Evolutionary conservation across 2,888 invertebrate genomes (phyloP).

Genomic region (Cryptus viduatorius): DNA sequence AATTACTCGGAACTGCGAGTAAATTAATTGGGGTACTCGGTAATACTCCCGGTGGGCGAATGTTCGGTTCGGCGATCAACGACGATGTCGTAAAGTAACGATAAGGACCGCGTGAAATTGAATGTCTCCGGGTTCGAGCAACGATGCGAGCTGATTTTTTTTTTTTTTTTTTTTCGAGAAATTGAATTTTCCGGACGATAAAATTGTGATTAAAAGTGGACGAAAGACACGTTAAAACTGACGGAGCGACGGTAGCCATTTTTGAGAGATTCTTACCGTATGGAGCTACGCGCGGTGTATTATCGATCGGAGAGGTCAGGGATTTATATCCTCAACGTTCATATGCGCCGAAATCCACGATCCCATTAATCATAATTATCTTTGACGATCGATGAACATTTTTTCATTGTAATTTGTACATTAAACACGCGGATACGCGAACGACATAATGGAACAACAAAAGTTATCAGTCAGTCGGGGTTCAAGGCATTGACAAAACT

Average conservation of each 20-base stretch:
- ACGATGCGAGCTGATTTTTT: constrained; percentile 62
- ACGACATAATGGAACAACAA: constrained; percentile 5
- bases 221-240: constrained; percentile 54
- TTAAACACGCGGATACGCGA: neutral
- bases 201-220: constrained; percentile 70
- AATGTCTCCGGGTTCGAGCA: constrained; percentile 67
- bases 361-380: constrained; percentile 51
- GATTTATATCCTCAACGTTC: constrained; percentile 47
- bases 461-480: constrained; percentile 1
- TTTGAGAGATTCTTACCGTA: constrained; percentile 17
- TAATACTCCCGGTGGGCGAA: constrained; percentile 35
- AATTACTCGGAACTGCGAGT: constrained; percentile 65
- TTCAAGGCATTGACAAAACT: neutral
- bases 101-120: constrained; percentile 71
- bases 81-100: constrained; percentile 69
- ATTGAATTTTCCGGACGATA: constrained; percentile 73
- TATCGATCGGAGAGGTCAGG: constrained; percentile 48
- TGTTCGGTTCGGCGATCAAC: constrained; percentile 64
- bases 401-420: neutral
- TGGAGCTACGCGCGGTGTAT: constrained; percentile 2
- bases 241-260: neutral
- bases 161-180: constrained; percentile 56
- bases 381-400: constrained; percentile 33
- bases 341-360: constrained; percentile 2
- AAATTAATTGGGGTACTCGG: constrained; percentile 69